These are phyloP conservation scores for Dasyprocta punctata DNA, from an alignment of 2,113 vertebrate species.

Conservation along the genomic window DNA sequence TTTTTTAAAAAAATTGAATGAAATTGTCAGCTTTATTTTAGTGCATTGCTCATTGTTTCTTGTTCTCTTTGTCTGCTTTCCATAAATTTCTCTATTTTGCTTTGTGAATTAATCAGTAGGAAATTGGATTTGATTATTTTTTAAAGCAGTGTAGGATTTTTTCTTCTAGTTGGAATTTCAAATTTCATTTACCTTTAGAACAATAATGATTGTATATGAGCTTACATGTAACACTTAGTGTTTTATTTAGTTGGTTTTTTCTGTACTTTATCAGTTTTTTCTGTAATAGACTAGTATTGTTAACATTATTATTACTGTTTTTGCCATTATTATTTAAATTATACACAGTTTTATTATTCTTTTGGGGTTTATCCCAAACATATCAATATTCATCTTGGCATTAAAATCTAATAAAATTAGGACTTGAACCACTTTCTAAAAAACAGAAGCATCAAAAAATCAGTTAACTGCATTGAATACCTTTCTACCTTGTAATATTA, in stretches of 20 bases:
- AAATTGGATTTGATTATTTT: not conserved
- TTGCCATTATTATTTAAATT: not conserved
- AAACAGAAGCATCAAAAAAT: not conserved
- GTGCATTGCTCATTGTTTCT: not conserved
- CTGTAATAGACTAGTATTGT: not conserved
- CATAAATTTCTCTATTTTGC: not conserved
- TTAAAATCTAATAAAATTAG: not conserved
- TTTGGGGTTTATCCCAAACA: not conserved
- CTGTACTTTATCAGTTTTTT: not conserved
- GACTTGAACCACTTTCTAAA: not conserved
- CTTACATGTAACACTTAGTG: not conserved
- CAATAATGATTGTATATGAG: not conserved
- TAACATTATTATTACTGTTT: not conserved
- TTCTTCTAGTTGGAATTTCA: not conserved
- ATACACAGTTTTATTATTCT: not conserved
- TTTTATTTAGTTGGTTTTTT: not conserved
- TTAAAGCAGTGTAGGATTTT: not conserved
- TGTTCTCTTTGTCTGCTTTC: not conserved
- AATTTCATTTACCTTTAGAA: not conserved
- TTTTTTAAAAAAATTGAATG: not conserved
- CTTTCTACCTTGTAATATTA: not conserved
- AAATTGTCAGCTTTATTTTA: not conserved
- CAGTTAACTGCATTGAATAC: not conserved
- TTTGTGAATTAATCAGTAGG: not conserved
- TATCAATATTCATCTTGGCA: not conserved